Base-by-base conservation (phyloP, 1,140 invertebrate genomes). In the Drosophila asahinai region DNA sequence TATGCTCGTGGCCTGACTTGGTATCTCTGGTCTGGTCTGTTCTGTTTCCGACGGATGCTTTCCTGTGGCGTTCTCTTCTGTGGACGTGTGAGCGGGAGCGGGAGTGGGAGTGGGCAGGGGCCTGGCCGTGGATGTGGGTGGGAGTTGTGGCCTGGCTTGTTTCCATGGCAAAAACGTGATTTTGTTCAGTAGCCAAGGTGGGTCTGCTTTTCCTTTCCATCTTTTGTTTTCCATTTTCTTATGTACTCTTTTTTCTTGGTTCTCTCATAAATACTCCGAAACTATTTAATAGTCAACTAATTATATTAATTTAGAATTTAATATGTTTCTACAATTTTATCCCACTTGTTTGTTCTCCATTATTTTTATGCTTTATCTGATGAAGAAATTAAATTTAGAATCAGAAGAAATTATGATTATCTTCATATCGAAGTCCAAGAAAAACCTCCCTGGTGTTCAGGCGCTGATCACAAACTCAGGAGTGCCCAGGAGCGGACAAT, bases 1-100 rank as follows among this genome's bases (percentile, higher is more conserved):
- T 90, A 90, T 80, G 76, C 82, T 90, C 86, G 86, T 90, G 86
- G 86, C 86, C 86, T 90, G 86, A 90, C 86, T 90, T 90, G 86
- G 60, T 80, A 74, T 74, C 74, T 81, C 60, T 76, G 70, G 73
- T 90, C 74, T 80, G 62, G 64, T 78, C 51, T 73, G 68, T 51
- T 81, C 75, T 73, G 60, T 54, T 25, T 59, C 33, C 57, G 57
- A 62, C 40, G 58, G 40, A 63, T 63, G 59, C 63, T 45, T 58
- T 71, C 36, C 62, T 43, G 48, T 45, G 66, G 62, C 61, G 42
- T 51, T 62, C 62, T 67, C 57, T 52, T 19, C 40, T 3, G 9
- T 11, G 49, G 17, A 58, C 3, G 45, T 77, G 40, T 27, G 19
- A 40, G 33, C 11, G 59, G 52, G 19, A 40, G 33, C 11, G 59